Base-by-base conservation (phyloP, 2,888 invertebrate species). In the Cetonia aurata region DNA sequence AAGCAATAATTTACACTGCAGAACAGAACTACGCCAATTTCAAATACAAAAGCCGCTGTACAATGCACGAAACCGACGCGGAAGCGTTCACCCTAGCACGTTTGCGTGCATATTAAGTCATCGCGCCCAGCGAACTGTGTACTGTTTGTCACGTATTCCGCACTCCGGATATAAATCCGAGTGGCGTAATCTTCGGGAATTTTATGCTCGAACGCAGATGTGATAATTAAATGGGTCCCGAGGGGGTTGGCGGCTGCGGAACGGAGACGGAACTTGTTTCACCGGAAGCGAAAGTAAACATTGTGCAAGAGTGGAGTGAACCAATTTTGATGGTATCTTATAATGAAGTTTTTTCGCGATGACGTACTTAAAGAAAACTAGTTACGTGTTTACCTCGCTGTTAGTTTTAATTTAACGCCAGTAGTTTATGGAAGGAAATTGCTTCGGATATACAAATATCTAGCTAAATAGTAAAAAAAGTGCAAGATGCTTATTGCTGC, bases 161-260 rank as follows among this genome's bases (percentile, higher is more conserved):
- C 50, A 31, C 50, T 65, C 62, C 50, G 62, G 50, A 65, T 65
- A 65, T 65, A 65, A 65, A 65, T 65, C 62, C 62, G 50, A 62
- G 62, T 62, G 62, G 62, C 62, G 62, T 65, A 62, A 62, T 62
- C 62, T 62, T 65, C 62, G 62, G 62, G 62, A 65, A 65, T 65
- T 65, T 65, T 65, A 65, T 50, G 62, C 62, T 65, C 62, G 50
- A 65, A 65, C 62, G 62, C 62, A 65, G 62, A 65, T 65, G 62
- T 65, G 62, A 65, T 65, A 65, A 65, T 65, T 65, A 65, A 65
- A 65, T 65, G 62, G 50, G 37, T 52, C 62, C 19, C 62, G 37
- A 50, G 37, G 33, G 62, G 62, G 62, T 65, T 65, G 62, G 50
- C 17, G 33, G 37, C 33, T 15, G 48, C 31, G 41, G 37, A 50